A percentile compares a stretch with the other conserved stretches of the same genome.
phyloP scores from a whole-genome alignment of 2,797 vertebrate species.

The Poeciliopsis paucimaculata region DNA sequence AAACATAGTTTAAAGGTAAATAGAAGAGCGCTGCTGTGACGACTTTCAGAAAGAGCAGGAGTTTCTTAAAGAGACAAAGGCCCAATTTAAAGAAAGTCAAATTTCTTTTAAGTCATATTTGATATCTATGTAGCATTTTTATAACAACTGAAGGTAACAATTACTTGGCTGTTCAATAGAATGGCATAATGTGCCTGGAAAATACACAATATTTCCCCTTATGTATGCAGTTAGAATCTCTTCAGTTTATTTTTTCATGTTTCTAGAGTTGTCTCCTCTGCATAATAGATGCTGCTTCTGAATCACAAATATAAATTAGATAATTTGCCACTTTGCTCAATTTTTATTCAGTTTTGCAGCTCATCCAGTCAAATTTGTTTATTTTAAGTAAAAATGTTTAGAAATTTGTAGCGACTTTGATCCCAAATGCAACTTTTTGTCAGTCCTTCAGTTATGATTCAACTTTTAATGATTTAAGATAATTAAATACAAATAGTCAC shows the following conservation, averaged over 20 bases:
- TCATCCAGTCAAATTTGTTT: neutral
- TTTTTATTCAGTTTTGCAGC: neutral
- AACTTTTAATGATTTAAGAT: neutral
- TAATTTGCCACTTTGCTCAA: neutral
- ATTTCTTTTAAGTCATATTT: too few relatives aligned
- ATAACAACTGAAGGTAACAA: too few relatives aligned
- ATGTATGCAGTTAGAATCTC: neutral
- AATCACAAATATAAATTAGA: neutral
- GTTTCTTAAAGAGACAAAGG: too few relatives aligned
- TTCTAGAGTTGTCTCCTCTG: neutral
- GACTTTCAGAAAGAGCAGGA: too few relatives aligned
- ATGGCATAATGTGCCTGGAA: too few relatives aligned
- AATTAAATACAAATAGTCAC: neutral
- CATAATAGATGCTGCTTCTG: neutral
- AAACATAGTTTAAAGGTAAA: too few relatives aligned
- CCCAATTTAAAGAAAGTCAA: too few relatives aligned
- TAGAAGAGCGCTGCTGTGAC: too few relatives aligned
- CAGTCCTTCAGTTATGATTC: neutral
- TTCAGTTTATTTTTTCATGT: neutral
- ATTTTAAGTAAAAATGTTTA: neutral
- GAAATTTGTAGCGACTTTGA: neutral
- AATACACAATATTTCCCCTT: too few relatives aligned
- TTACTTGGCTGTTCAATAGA: too few relatives aligned
- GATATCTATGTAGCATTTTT: too few relatives aligned
- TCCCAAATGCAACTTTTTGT: neutral